These are phyloP conservation scores for Euthynnus affinis DNA, from an alignment of 2,797 vertebrate genomes.

Conservation along the genomic window DNA sequence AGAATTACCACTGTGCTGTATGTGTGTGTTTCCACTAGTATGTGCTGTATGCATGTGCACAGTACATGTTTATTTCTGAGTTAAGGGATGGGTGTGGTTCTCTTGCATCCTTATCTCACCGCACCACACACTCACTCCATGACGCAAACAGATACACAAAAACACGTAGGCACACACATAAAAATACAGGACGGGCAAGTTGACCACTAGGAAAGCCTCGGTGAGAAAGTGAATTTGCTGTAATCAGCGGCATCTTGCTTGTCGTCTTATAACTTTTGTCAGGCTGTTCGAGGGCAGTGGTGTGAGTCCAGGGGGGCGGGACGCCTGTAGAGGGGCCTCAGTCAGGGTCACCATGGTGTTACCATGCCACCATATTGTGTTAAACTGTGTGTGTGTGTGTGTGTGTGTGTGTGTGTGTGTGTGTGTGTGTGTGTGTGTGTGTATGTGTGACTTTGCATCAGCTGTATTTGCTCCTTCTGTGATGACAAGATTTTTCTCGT, in stretches of 20 bases:
- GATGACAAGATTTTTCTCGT: conserved; percentile 44
- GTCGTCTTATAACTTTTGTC: conserved; percentile 30
- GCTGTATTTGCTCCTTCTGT: conserved; percentile 62
- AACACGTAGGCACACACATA: conserved; percentile 16
- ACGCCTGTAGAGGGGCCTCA: conserved; percentile 31
- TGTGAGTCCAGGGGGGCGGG: conserved; percentile 10
- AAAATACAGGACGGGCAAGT: neutral
- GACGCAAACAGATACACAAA: conserved; percentile 63
- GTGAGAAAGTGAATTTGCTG: conserved; percentile 1
- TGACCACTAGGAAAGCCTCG: conserved; percentile 15
- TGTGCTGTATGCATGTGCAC: conserved; percentile 8
- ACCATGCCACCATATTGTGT: conserved; percentile 63
- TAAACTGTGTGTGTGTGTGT: conserved; percentile 23
- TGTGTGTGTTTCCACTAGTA: conserved; percentile 10
- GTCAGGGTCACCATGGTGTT: conserved; percentile 56
- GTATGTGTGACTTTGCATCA: conserved; percentile 56
- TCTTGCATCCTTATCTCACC: conserved; percentile 74
- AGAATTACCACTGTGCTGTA: conserved; percentile 23
- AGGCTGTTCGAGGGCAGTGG: conserved; percentile 21
- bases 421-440: conserved; percentile 22
- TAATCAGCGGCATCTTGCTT: neutral
- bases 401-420: conserved; percentile 23
- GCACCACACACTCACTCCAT: conserved; percentile 62
- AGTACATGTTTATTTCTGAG: conserved; percentile 60
- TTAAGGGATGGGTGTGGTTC: conserved; percentile 67